These are phyloP conservation scores for Epinephelus fuscoguttatus DNA, from an alignment of 2,113 vertebrate genomes.

Conservation along the genomic window DNA sequence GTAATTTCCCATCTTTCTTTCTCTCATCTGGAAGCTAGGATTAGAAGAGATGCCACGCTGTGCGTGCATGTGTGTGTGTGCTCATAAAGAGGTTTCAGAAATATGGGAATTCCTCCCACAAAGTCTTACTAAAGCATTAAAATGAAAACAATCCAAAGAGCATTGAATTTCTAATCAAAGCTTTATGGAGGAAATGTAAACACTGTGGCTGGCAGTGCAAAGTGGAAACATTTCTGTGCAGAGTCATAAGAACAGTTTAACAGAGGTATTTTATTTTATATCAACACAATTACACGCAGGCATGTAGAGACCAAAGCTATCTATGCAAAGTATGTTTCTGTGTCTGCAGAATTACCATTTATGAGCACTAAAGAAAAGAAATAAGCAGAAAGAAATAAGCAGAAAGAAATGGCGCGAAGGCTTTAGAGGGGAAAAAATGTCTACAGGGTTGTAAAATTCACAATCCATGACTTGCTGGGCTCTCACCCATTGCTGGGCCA, in stretches of 20 bases:
- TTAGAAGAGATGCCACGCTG: constrained; percentile 16
- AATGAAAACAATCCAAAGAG: constrained; percentile 37
- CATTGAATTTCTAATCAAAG: constrained; percentile 23
- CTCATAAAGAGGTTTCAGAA: constrained; percentile 11
- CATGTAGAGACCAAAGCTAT: background rate
- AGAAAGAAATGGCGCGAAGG: background rate
- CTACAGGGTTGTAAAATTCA: constrained; percentile 24
- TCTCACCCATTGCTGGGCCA: constrained; percentile 13
- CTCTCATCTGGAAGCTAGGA: constrained; percentile 19
- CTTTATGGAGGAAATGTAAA: constrained; percentile 6
- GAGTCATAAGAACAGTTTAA: constrained; percentile 1
- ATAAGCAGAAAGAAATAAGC: too few species aligned
- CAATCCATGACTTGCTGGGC: constrained; percentile 16
- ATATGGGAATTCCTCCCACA: constrained; percentile 21
- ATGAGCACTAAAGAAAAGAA: constrained; percentile 15
- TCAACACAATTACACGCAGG: background rate
- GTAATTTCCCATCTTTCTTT: constrained; percentile 25
- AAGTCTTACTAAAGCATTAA: constrained; percentile 13
- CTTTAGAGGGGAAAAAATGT: constrained; percentile 6
- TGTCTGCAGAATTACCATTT: constrained; percentile 20
- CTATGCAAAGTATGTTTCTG: constrained; percentile 6
- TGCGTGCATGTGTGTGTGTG: background rate
- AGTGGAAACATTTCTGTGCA: constrained; percentile 11
- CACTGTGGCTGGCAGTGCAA: background rate
- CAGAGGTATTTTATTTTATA: background rate